These are phyloP conservation scores for Typhlichthys subterraneus DNA, from an alignment of 2,797 vertebrate species.

Conservation along the genomic window DNA sequence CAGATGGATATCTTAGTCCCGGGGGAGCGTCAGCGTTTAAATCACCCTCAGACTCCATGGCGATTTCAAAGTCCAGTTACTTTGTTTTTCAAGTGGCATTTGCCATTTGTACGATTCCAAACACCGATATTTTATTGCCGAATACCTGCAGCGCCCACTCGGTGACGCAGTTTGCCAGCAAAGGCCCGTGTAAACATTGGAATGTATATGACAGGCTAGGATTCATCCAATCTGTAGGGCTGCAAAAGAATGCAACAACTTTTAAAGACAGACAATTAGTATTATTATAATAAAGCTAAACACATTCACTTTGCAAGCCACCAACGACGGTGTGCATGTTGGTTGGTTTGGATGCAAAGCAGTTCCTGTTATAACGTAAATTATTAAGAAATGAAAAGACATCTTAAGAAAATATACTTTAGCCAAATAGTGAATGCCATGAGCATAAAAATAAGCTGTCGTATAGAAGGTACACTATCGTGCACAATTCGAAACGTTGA, in stretches of 20 bases:
- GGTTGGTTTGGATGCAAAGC: not conserved
- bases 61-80: conserved; percentile 50
- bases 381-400: conserved; percentile 23
- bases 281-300: not conserved
- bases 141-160: conserved; percentile 79
- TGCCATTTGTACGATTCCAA: conserved; percentile 72
- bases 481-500: conserved; percentile 2
- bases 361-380: conserved; percentile 8
- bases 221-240: conserved; percentile 50
- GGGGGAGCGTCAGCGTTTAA: conserved; percentile 56
- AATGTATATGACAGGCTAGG: conserved; percentile 52
- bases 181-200: conserved; percentile 56
- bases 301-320: not conserved
- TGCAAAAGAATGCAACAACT: conserved; percentile 41
- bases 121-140: conserved; percentile 56
- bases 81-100: conserved; percentile 62
- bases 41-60: conserved; percentile 79
- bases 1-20: conserved; percentile 57
- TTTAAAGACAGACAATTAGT: conserved; percentile 1
- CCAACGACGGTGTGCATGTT: no score
- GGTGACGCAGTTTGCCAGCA: conserved; percentile 78
- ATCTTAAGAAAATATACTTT: conserved; percentile 21
- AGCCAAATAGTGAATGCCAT: conserved; percentile 14
- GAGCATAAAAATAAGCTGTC: conserved; percentile 10
- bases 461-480: no score